Evolutionary conservation across 2,797 vertebrate species (phyloP).

Genomic region (Alauda arvensis): DNA sequence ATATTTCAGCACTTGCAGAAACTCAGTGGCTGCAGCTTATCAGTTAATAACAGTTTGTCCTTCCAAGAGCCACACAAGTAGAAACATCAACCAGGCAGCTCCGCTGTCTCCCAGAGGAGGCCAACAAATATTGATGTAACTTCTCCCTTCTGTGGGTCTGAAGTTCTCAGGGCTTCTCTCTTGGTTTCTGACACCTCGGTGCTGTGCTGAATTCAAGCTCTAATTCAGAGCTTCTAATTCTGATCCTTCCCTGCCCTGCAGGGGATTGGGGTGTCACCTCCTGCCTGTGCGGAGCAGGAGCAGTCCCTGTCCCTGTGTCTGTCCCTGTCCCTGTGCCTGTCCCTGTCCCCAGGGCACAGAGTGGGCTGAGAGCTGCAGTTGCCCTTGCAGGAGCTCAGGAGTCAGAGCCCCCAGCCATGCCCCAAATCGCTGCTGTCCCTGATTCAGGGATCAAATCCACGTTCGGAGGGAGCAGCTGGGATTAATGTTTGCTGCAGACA

Average conservation of each 20-base stretch:
- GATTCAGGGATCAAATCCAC: not conserved
- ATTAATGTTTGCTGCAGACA: not conserved
- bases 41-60: not conserved
- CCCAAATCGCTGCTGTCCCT: not conserved
- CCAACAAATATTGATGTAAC: not conserved
- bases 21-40: not conserved
- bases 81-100: not conserved
- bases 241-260: not conserved
- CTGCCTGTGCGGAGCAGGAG: not conserved
- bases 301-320: not conserved
- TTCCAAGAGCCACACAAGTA: not conserved
- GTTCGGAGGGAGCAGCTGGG: not conserved
- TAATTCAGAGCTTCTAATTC: too few species aligned
- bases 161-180: not conserved
- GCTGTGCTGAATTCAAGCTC: not conserved
- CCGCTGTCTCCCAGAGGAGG: not conserved
- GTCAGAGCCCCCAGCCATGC: not conserved
- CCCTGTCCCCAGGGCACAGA: too few species aligned
- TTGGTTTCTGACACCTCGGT: not conserved
- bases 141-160: not conserved
- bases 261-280: not conserved
- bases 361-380: rapidly evolving
- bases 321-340: too few species aligned
- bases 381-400: too few species aligned
- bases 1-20: not conserved